Conservation (phyloP, 1,140 invertebrate species). For the Agrilus planipennis region DNA sequence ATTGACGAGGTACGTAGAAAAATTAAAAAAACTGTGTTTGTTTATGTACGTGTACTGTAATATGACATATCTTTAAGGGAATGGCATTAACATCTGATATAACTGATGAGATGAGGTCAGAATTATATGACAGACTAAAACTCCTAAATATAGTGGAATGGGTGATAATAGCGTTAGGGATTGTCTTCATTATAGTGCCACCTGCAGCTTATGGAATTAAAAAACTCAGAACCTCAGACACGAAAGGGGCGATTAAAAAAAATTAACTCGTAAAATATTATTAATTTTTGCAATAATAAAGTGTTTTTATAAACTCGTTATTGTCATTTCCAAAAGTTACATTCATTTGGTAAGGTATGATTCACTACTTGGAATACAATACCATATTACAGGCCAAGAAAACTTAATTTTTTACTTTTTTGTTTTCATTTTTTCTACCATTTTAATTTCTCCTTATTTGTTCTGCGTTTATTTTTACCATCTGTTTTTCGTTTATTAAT, state of each 20-base stretch:
- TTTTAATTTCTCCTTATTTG: too few species aligned
- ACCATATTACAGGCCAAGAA: too few species aligned
- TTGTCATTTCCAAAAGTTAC: not conserved
- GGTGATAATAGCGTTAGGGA: conserved; percentile 9
- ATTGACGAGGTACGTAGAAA: conserved; percentile 21
- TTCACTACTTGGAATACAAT: too few species aligned
- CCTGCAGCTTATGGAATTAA: not conserved
- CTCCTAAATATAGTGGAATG: conserved; percentile 8
- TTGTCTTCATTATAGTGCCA: not conserved
- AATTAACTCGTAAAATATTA: not conserved
- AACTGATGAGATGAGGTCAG: not conserved
- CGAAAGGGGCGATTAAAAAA: not conserved
- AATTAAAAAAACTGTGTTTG: not conserved
- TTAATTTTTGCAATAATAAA: not conserved
- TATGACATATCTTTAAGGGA: conserved; percentile 12
- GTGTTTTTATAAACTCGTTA: not conserved
- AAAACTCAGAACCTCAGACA: too few species aligned
- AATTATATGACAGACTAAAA: conserved; percentile 4
- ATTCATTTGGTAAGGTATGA: not conserved
- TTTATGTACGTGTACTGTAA: not conserved
- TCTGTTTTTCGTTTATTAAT: too few species aligned
- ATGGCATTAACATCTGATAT: conserved; percentile 15
- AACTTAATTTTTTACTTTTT: too few species aligned
- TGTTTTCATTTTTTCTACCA: too few species aligned
- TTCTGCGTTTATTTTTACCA: too few species aligned